Evolutionary conservation across 2,113 vertebrate species (phyloP).

Genomic region (Trachemys scripta): DNA sequence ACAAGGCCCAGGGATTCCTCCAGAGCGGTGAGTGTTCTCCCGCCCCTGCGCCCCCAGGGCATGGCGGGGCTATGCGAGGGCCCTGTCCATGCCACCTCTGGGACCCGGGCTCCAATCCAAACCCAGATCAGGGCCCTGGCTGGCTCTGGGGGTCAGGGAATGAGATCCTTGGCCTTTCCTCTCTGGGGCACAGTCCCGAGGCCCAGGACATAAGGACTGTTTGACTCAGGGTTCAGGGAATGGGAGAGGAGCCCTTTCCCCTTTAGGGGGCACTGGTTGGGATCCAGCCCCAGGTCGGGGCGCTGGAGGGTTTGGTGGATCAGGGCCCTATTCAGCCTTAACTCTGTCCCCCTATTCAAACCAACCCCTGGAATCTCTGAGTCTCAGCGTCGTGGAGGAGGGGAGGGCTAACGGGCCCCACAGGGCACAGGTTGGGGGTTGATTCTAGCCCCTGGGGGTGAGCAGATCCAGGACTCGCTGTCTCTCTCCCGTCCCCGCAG

Average conservation of each 20-base stretch:
- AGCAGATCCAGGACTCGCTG: fast-evolving
- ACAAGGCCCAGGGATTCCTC: conserved; percentile 71
- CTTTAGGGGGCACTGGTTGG: neutral
- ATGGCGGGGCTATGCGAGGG: fast-evolving
- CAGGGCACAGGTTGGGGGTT: neutral
- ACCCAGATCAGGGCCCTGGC: neutral
- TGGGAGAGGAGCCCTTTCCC: neutral
- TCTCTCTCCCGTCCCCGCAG: conserved; percentile 7
- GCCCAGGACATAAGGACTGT: neutral
- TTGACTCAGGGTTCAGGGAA: conserved; percentile 63
- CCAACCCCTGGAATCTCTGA: neutral
- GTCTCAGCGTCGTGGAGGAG: neutral
- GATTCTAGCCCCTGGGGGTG: neutral
- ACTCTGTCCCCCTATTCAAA: neutral
- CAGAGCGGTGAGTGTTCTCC: conserved; percentile 64
- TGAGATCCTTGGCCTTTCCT: neutral
- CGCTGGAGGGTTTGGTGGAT: neutral
- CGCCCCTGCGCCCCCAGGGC: neutral
- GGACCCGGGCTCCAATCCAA: neutral
- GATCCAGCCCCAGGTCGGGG: neutral
- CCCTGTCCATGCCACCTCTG: neutral
- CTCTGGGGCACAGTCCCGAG: too few species aligned
- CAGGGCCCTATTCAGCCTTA: neutral
- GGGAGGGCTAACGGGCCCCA: neutral
- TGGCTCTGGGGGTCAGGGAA: neutral